Conservation (phyloP, 2,113 vertebrate species). For the Oncorhynchus keta region DNA sequence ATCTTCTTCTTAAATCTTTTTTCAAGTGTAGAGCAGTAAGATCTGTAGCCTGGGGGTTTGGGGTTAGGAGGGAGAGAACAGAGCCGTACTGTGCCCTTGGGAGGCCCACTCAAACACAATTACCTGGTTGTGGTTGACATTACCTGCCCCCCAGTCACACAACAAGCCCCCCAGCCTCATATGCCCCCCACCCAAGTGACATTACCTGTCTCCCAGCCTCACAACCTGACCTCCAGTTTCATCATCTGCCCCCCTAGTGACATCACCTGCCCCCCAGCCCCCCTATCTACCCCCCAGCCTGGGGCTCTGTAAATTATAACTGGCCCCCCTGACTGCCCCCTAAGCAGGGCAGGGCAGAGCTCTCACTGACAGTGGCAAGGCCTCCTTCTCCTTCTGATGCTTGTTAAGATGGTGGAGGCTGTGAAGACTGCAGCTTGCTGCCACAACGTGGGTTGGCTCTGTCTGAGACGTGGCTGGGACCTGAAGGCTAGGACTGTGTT, state of each 20-base stretch:
- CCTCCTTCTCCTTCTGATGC: neutral
- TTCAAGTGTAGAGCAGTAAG: neutral
- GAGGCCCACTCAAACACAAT: neutral
- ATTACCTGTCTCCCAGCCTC: too few species aligned
- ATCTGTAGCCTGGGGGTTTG: neutral
- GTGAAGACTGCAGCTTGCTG: constrained; percentile 2
- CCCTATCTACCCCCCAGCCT: neutral
- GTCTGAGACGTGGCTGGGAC: neutral
- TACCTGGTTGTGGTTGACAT: constrained; percentile 10
- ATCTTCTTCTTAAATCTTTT: neutral
- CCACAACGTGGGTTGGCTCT: neutral
- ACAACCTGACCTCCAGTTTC: too few species aligned
- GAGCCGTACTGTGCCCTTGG: neutral
- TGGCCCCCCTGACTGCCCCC: neutral
- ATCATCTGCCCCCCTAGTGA: too few species aligned
- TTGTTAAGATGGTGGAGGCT: neutral
- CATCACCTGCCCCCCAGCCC: too few species aligned
- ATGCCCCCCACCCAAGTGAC: too few species aligned
- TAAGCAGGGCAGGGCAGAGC: neutral
- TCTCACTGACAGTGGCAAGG: neutral
- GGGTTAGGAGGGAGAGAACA: neutral
- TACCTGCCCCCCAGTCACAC: neutral
- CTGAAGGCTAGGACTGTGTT: neutral
- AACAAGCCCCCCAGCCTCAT: too few species aligned
- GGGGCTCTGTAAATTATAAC: neutral